Evolutionary conservation across 2,797 vertebrate species (phyloP), one percentile per base, ranked within the genome.

Genomic region (Molossus alvarezi): DNA sequence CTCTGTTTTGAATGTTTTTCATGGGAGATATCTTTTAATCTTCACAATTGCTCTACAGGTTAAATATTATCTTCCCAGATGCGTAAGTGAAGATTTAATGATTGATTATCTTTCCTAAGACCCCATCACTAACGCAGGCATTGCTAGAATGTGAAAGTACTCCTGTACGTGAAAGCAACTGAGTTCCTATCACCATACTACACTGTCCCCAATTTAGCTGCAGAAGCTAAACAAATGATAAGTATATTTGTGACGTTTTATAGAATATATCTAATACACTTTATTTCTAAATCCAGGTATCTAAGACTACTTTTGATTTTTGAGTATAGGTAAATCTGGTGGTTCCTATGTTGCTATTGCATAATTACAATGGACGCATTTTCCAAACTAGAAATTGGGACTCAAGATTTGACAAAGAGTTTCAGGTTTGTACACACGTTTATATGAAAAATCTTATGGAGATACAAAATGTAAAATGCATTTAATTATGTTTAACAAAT

Each of bases 401-500:
- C 71, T 23, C 13, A 33, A 58, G 18, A 9, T 87, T 91, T 91
- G 29, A 62, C 45, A 45, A 3, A 57, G 11, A 80, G 25, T 85
- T 95, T 88, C 55, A 37, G 45, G 64, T 85, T 73, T 95, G 45
- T 45, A 73, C 3, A 53, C 21, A 55, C 12, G 9, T 92, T 77
- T 85, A 90, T 62, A 81, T 75, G 62, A 93, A 95, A 83, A 95
- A 60, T 80, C 41, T 76, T 53, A 81, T 23, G 62, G 87, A 82
- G 58, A 75, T 71, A 77, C 75, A 76, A 91, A 92, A 91, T 84
- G 23, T 67, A 77, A 90, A 90, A 67, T 76, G 18, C 6, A 80
- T 53, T 75, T 94, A 89, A 88, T 92, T 93, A 14, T 58, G 27
- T 85, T 90, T 88, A 72, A 86, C 3, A 93, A 93, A 29, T 84